These are phyloP conservation scores for Lontra canadensis DNA, from an alignment of 2,113 vertebrate genomes.

Conservation along the genomic window DNA sequence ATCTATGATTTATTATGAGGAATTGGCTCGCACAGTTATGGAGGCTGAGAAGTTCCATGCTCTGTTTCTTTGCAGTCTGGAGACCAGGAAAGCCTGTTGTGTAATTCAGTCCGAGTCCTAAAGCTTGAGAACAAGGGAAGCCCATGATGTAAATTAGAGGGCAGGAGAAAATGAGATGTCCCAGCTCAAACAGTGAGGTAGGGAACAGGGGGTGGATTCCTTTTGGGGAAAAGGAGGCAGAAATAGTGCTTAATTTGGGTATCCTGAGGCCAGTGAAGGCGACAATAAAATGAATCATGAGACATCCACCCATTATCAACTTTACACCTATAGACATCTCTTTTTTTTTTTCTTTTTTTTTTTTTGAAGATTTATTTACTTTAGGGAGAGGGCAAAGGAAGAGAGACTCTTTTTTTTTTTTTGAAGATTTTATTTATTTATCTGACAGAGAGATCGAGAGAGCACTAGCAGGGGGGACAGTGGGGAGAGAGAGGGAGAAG, in stretches of 20 bases:
- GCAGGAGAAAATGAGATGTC: background rate
- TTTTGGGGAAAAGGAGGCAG: background rate
- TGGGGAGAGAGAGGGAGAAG: too few relatives aligned
- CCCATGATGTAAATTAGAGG: background rate
- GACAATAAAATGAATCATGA: background rate
- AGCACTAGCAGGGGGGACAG: too few relatives aligned
- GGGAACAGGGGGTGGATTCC: too few relatives aligned
- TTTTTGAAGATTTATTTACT: background rate
- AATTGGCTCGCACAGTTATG: background rate
- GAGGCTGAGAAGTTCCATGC: background rate
- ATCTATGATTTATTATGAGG: background rate
- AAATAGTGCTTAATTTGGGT: background rate
- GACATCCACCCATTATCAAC: background rate
- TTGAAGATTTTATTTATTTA: too few relatives aligned
- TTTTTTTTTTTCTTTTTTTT: too few relatives aligned
- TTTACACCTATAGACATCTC: background rate
- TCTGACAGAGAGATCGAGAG: too few relatives aligned
- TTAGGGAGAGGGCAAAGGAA: background rate
- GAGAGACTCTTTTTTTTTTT: too few relatives aligned
- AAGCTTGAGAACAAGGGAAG: background rate
- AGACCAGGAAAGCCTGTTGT: background rate
- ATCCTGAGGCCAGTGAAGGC: background rate
- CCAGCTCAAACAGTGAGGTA: background rate
- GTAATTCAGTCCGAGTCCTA: background rate
- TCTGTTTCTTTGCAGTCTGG: background rate